Base-by-base conservation (phyloP, 23 tunicate genomes). In the Ciona savignyi region DNA sequence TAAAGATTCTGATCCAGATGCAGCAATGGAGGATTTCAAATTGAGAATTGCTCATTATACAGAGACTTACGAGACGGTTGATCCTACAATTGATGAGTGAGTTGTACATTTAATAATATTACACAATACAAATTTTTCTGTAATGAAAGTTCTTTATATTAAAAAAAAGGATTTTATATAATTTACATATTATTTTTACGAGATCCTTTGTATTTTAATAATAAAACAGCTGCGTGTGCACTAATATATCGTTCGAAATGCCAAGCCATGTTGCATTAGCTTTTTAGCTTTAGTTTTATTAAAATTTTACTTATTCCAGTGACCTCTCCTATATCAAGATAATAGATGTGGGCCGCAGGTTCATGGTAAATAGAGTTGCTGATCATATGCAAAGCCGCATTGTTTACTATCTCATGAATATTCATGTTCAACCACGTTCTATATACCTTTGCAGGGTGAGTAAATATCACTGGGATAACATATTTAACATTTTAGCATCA, bases 341-440 rank as follows among this genome's bases (percentile, higher is more conserved):
- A n/a, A 72, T 87, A 68, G 95, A 94, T 35, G 99, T 94, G 4
- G 99, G 99, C 4, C 77, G 80, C 30, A 61, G 95, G 1, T 94
- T 86, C 27, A 73, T 78, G 49, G 99, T 94, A 4, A 86, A 94
- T 64, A 76, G 82, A 68, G 99, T 94, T 2, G 82, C 91, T 0
- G 99, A 86, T 71, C 99, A 94, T 64, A 82, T 88, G 1, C 99
- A 94, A 68, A 83, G 99, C 63, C 70, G 95, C 25, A 94, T 94
- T 27, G 93, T 94, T 3, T 94, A 94, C 35, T 94, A 86, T 67
- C 81, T 94, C 70, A 94, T 94, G 99, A 94, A 94, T 71, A 83
- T 86, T 51, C 95, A 86, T 56, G 81, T 94, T 15, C 66, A 88
- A 25, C 99, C 90, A 20, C 74, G 99, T 29, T 74, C 85, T 1